Evolutionary conservation across 2,888 invertebrate species (phyloP).

Genomic region (Panzeria rudis): DNA sequence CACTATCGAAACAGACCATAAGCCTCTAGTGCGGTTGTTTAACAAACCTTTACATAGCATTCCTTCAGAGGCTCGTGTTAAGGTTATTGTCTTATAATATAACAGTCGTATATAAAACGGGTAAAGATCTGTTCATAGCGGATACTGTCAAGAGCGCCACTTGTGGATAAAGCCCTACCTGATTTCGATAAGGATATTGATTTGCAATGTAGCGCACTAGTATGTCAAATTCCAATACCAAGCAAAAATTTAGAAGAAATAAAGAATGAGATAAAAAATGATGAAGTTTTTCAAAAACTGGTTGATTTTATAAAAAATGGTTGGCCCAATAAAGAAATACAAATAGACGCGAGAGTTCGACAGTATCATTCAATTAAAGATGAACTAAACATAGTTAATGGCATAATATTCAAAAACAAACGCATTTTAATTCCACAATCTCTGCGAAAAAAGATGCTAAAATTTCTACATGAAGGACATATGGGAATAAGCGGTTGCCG

Average conservation of each 20-base stretch:
- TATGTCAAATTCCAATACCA: no score
- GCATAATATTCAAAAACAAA: slow-evolving; percentile 1
- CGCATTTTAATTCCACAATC: neutral
- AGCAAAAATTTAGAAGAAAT: neutral
- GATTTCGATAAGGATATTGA: no score
- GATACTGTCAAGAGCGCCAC: neutral
- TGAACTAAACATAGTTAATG: neutral
- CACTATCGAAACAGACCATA: no score
- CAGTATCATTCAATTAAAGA: neutral
- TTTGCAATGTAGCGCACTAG: no score
- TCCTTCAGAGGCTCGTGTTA: no score
- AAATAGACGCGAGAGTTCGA: neutral
- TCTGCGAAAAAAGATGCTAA: no score
- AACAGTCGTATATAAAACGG: neutral
- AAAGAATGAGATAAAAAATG: neutral
- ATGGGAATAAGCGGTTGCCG: no score
- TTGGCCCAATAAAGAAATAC: neutral
- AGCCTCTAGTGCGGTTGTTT: no score
- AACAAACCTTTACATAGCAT: no score
- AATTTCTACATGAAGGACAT: no score
- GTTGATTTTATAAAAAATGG: slow-evolving; percentile 2
- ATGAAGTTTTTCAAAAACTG: slow-evolving; percentile 2
- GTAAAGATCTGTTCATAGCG: neutral
- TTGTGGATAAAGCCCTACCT: no score
- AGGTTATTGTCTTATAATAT: neutral